phyloP scores from a whole-genome alignment of 1,140 invertebrate species.

The Armadillidium nasatum region DNA sequence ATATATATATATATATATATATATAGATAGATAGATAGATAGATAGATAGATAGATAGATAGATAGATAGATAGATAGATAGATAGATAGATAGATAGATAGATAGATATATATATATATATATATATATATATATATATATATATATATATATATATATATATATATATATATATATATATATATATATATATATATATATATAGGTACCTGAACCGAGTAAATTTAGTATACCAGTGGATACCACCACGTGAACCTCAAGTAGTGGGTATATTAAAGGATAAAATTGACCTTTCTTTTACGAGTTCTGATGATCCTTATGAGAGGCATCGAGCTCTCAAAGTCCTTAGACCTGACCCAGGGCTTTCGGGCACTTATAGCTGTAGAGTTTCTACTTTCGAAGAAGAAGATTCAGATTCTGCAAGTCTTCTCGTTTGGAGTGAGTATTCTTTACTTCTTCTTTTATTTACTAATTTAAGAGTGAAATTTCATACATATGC shows the following conservation, averaged over 20 bases:
- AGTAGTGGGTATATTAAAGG: slow-evolving; percentile 19
- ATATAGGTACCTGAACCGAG: slow-evolving; percentile 26
- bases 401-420: slow-evolving; percentile 24
- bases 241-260: slow-evolving; percentile 22
- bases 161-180: slow-evolving; percentile 21
- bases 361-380: slow-evolving; percentile 22
- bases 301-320: slow-evolving; percentile 8
- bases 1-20: no score
- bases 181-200: slow-evolving; percentile 21
- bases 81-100: slow-evolving; percentile 3
- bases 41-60: background rate
- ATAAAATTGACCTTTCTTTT: slow-evolving; percentile 12
- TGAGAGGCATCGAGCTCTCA: slow-evolving; percentile 21
- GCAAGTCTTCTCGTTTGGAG: slow-evolving; percentile 26
- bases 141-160: slow-evolving; percentile 12
- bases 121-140: slow-evolving; percentile 4
- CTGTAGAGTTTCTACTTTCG: slow-evolving; percentile 26
- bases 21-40: background rate
- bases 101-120: background rate
- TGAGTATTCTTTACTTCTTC: background rate
- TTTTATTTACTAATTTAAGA: background rate
- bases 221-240: slow-evolving; percentile 29
- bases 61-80: background rate
- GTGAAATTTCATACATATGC: background rate
- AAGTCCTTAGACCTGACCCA: slow-evolving; percentile 25